Base-by-base conservation (phyloP, 1,140 invertebrate species). In the Octopus sinensis region DNA sequence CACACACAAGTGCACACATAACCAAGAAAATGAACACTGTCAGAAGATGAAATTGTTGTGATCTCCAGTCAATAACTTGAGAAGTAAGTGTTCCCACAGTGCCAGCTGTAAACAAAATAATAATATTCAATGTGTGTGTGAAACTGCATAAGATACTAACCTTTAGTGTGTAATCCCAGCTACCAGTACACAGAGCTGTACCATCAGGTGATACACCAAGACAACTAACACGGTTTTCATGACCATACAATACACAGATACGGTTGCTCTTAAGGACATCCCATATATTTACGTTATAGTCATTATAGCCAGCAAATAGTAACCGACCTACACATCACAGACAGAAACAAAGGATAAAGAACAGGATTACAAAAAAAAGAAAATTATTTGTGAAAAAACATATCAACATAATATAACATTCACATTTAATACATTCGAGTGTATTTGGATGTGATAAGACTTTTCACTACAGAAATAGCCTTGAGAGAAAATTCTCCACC, bases 211-310 rank as follows among this genome's bases (percentile, higher is more conserved):
- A 97, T 23, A 98, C 95, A 90, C 96, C 95, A 78, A 99, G 92
- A 92, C 96, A 97, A 80, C 96, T 96, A 43, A 99, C 96, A 87
- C 97, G 93, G 91, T 99, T 99, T 92, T 99, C 98, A 91, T 99
- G 98, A 1, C 97, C 98, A 90, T 98, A 98, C 52, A 99, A 92
- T 82, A 99, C 94, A 88, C 95, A 95, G 17, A 98, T 94, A 81
- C 98, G 93, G 79, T 94, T 93, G 88, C 95, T 97, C 89, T 99
- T 99, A 54, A 99, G 91, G 23, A 97, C 96, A 92, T 99, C 98
- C 98, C 98, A 99, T 17, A 98, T 95, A 92, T 99, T 97, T 51
- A 99, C 96, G 30, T 97, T 98, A 90, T 99, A 98, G 92, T 99
- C 98, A 91, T 98, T 98, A 92, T 99, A 99, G 78, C 98, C 98